Base-by-base conservation (phyloP, 2,113 vertebrate genomes). In the Cairina moschata region DNA sequence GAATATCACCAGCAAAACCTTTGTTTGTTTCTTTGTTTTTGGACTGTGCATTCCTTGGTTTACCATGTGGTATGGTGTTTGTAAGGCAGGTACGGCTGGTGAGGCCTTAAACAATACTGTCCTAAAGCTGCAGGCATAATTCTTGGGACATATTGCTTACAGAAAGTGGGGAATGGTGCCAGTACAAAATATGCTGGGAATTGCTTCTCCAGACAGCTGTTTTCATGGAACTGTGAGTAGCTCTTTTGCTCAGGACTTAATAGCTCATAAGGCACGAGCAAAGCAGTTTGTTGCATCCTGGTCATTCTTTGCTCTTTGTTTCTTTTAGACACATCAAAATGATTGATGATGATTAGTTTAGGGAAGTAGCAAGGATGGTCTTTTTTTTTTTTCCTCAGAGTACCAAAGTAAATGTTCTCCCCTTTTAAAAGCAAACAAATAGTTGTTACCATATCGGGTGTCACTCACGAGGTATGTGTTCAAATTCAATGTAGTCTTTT, bases 151-250 rank as follows among this genome's bases (percentile, higher is more conserved):
- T 46, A 40, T 34, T 58, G 5, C 31, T 86, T 86, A 42, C 54
- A 54, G 56, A 22, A 78, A 65, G 6, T 44, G 83, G 17, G 46
- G n/a, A 54, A 36, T 71, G 31, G 7, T 74, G 65, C 25, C 1
- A 4, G 16, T 65, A 6, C 1, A 6, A 62, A 77, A 62, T 48
- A 63, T 0, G 0, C n/a, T 69, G 79, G 79, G 73, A 91, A 52
- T 46, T 81, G 80, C 65, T 93, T 86, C 34, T 90, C 20, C 44
- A 2, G 13, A 36, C 13, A 54, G 46, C n/a, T 63, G 1, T 86
- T 83, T 74, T 17, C 10, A 1, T 42, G 73, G 48, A 75, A 11
- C 34, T 48, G n/a, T 46, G 80, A 56, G 17, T 34, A 67, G 46
- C 14, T 28, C 28, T 83, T 78, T 31, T 38, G 16, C 65, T 89